These are phyloP conservation scores for Polyergus mexicanus DNA, from an alignment of 1,140 invertebrate species.

Conservation along the genomic window DNA sequence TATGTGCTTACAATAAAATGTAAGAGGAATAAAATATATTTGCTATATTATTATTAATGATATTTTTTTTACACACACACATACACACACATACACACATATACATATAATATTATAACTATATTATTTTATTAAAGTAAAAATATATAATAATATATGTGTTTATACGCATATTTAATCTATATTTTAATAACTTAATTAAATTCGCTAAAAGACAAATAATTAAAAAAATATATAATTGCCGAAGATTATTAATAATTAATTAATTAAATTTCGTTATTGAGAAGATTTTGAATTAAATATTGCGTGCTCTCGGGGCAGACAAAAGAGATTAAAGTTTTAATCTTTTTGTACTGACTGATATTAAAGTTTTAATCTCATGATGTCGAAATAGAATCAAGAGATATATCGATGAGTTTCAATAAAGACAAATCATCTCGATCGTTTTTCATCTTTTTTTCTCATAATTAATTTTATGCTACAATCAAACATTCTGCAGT, in stretches of 20 bases:
- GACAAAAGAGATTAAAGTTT: constrained; percentile 12
- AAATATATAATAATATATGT: too few species aligned
- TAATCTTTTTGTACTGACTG: too few species aligned
- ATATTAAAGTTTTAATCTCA: not conserved
- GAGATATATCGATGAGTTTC: constrained; percentile 1
- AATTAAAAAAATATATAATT: too few species aligned
- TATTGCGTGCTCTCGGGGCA: not conserved
- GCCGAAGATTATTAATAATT: not conserved
- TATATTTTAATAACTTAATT: not conserved
- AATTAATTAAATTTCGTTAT: constrained; percentile 31
- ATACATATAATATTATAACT: not conserved
- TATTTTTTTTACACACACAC: not conserved
- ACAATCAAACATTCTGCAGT: not conserved
- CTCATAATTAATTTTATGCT: not conserved
- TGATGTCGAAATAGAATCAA: not conserved
- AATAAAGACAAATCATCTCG: constrained; percentile 16
- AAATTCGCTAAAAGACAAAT: not conserved
- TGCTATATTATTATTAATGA: not conserved
- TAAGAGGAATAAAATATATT: not conserved
- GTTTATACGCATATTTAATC: too few species aligned
- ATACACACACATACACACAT: not conserved
- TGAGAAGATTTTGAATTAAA: constrained; percentile 11
- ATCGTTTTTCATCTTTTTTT: not conserved
- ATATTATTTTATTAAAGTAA: not conserved
- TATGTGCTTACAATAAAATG: not conserved